phyloP scores from a whole-genome alignment of 1,140 invertebrate genomes.

The Aphaenogaster floridana region DNA sequence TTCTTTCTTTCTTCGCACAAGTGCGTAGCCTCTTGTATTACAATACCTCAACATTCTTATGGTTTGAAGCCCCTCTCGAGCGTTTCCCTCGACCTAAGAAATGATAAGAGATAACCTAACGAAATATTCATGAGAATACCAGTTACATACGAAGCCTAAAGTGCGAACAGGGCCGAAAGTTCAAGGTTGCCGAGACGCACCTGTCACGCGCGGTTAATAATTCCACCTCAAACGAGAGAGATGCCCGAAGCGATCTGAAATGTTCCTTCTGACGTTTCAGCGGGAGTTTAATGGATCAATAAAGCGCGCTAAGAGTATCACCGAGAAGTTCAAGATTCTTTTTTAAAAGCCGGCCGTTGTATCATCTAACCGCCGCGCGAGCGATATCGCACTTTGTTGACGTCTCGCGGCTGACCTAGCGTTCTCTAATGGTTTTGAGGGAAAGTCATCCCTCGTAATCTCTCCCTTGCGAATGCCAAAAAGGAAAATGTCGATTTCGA shows the following conservation, averaged over 20 bases:
- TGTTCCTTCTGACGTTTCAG: slow-evolving; percentile 22
- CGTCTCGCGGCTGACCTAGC: slow-evolving; percentile 39
- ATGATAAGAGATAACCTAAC: slow-evolving; percentile 38
- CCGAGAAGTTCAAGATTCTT: slow-evolving; percentile 1
- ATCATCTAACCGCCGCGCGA: background rate
- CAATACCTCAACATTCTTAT: slow-evolving; percentile 3
- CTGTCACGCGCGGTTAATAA: slow-evolving; percentile 58
- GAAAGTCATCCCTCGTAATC: background rate
- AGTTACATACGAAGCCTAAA: slow-evolving; percentile 6
- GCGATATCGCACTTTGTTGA: slow-evolving; percentile 10
- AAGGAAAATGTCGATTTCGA: background rate
- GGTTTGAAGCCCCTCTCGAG: background rate
- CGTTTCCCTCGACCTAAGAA: slow-evolving; percentile 1
- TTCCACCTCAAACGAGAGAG: slow-evolving; percentile 10
- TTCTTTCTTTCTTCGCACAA: background rate
- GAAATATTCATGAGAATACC: slow-evolving; percentile 55
- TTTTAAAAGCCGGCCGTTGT: slow-evolving; percentile 59
- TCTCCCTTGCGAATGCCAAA: slow-evolving; percentile 40
- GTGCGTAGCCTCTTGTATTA: background rate
- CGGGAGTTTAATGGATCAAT: slow-evolving; percentile 47
- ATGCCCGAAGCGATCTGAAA: background rate
- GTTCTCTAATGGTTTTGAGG: slow-evolving; percentile 57
- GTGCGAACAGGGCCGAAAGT: slow-evolving; percentile 34
- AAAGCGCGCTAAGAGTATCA: slow-evolving; percentile 40
- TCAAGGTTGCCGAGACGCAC: slow-evolving; percentile 29